Evolutionary conservation across 2,113 vertebrate species (phyloP).

Genomic region (Mirza zaza): DNA sequence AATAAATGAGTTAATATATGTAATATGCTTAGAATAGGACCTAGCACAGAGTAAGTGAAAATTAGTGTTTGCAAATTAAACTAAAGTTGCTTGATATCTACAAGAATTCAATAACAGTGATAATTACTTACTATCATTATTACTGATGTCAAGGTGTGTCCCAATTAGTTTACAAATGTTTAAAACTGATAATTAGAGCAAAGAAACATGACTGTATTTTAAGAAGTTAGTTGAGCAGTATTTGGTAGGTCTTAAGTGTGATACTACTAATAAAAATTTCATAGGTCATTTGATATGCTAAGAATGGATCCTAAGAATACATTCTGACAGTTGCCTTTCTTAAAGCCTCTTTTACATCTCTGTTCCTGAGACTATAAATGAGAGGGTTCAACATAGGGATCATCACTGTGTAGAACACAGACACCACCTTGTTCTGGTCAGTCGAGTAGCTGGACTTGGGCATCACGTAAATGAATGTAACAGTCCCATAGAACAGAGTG

Average conservation of each 20-base stretch:
- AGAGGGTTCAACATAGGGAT: slow-evolving; percentile 59
- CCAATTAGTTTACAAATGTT: not conserved
- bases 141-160: not conserved
- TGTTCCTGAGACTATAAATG: slow-evolving; percentile 54
- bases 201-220: not conserved
- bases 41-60: not conserved
- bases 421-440: slow-evolving; percentile 55
- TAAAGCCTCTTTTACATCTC: slow-evolving; percentile 56
- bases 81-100: not conserved
- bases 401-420: slow-evolving; percentile 56
- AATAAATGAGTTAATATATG: not conserved
- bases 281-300: not conserved
- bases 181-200: not conserved
- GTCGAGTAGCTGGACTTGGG: slow-evolving; percentile 56
- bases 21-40: not conserved
- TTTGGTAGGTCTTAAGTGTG: not conserved
- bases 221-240: not conserved
- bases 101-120: not conserved
- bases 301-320: not conserved
- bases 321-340: not conserved
- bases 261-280: not conserved
- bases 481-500: not conserved
- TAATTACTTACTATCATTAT: not conserved
- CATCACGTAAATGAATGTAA: slow-evolving; percentile 41
- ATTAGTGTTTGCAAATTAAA: not conserved